Evolutionary conservation across 2,888 invertebrate genomes (phyloP).

Genomic region (Drymonia ruficornis): DNA sequence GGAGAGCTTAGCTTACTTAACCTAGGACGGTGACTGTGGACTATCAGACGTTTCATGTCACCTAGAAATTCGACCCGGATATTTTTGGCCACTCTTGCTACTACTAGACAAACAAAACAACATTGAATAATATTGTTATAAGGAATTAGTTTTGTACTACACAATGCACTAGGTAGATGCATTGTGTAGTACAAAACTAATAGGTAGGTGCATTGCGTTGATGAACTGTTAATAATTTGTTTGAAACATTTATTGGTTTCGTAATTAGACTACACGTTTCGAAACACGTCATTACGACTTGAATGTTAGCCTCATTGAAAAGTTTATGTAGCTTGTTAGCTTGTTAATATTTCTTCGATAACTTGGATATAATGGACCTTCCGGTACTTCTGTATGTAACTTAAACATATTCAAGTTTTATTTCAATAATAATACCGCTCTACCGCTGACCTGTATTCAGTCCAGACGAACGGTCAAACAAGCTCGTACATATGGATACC

Average conservation of each 20-base stretch:
- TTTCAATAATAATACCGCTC: conserved; percentile 17
- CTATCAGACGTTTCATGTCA: too few species aligned
- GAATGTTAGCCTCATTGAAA: conserved; percentile 21
- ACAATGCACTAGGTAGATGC: too few species aligned
- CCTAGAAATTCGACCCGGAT: too few species aligned
- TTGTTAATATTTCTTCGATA: conserved; percentile 28
- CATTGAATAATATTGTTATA: too few species aligned
- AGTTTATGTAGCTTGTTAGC: conserved; percentile 30
- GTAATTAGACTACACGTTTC: conserved; percentile 6
- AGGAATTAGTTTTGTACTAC: too few species aligned
- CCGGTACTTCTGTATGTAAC: conserved; percentile 11
- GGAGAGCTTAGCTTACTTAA: too few species aligned
- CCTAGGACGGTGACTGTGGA: too few species aligned
- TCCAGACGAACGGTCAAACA: conserved; percentile 10
- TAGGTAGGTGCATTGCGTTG: neutral
- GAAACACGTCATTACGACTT: conserved; percentile 16
- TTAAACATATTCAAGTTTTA: conserved; percentile 17
- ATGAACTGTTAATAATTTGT: neutral
- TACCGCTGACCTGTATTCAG: conserved; percentile 11
- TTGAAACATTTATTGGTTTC: neutral
- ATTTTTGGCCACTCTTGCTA: too few species aligned
- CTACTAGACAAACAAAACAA: too few species aligned
- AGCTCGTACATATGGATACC: conserved; percentile 7
- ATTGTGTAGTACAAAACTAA: too few species aligned
- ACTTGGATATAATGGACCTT: conserved; percentile 12